Conservation (phyloP, 2,113 vertebrate genomes). For the Phrynosoma platyrhinos region DNA sequence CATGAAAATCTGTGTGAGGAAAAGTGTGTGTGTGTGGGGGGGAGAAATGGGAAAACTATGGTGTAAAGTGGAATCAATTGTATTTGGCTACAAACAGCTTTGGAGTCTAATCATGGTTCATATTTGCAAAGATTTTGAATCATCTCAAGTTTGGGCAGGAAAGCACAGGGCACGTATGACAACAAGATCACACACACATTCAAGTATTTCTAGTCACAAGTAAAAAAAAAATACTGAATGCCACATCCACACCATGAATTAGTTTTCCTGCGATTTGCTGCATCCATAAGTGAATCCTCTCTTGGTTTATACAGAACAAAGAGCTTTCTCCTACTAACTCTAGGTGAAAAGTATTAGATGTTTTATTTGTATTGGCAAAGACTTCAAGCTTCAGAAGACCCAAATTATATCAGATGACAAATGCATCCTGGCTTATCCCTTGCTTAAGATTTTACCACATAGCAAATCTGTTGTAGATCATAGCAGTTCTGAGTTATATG, state of each 20-base stretch:
- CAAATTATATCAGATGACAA: neutral
- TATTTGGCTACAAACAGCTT: neutral
- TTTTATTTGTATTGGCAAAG: too few relatives aligned
- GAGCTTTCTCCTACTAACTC: too few relatives aligned
- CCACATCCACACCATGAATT: neutral
- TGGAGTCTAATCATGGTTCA: neutral
- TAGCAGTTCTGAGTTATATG: neutral
- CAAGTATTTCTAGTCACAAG: neutral
- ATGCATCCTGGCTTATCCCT: neutral
- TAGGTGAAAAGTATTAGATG: too few relatives aligned
- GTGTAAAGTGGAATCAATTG: too few relatives aligned
- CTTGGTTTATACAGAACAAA: too few relatives aligned
- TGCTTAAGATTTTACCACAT: neutral
- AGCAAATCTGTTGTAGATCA: neutral
- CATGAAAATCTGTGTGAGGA: neutral
- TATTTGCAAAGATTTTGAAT: neutral
- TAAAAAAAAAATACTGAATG: neutral
- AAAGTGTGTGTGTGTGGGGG: too few relatives aligned
- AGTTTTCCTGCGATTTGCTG: neutral
- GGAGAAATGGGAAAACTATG: too few relatives aligned
- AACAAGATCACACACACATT: neutral
- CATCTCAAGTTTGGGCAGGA: neutral
- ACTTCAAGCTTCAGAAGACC: neutral
- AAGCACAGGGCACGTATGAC: neutral
- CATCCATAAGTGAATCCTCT: neutral